A percentile compares a stretch with the other conserved stretches of the same genome.
Evolutionary conservation across 2,797 vertebrate genomes (phyloP).

Genomic region (Benthosema pterotum): DNA sequence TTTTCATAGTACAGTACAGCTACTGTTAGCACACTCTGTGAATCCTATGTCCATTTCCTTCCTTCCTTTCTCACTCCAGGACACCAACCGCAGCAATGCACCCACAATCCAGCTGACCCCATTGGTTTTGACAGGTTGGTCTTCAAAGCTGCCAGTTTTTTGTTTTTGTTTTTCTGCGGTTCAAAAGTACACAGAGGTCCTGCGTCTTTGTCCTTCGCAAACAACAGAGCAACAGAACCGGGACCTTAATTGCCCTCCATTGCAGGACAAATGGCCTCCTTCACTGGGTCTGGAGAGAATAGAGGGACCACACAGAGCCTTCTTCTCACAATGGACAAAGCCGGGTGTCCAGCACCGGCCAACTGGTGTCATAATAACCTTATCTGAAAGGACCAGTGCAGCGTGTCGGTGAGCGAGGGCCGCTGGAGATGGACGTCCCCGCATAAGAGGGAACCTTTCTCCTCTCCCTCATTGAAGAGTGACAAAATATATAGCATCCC

Average conservation of each 20-base stretch:
- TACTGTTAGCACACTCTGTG: slow-evolving; percentile 40
- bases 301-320: slow-evolving; percentile 71
- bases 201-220: slow-evolving; percentile 61
- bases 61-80: slow-evolving; percentile 13
- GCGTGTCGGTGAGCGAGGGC: slow-evolving; percentile 52
- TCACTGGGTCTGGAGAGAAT: slow-evolving; percentile 52
- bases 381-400: slow-evolving; percentile 59
- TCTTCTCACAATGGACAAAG: slow-evolving; percentile 70
- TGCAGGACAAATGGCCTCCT: slow-evolving; percentile 60
- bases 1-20: slow-evolving; percentile 44
- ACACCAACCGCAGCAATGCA: slow-evolving; percentile 30
- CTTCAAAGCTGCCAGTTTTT: slow-evolving; percentile 33
- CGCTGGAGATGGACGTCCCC: slow-evolving; percentile 50
- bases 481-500: slow-evolving; percentile 67
- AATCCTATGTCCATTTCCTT: slow-evolving; percentile 37
- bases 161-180: slow-evolving; percentile 41
- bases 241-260: slow-evolving; percentile 58
- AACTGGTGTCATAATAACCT: slow-evolving; percentile 71
- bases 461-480: slow-evolving; percentile 52
- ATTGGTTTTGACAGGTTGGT: slow-evolving; percentile 71
- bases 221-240: slow-evolving; percentile 63
- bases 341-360: slow-evolving; percentile 17
- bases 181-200: slow-evolving; percentile 53
- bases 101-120: slow-evolving; percentile 39
- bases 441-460: slow-evolving; percentile 36